Conservation (phyloP, 2,797 vertebrate genomes). For the Taenioides sp. region DNA sequence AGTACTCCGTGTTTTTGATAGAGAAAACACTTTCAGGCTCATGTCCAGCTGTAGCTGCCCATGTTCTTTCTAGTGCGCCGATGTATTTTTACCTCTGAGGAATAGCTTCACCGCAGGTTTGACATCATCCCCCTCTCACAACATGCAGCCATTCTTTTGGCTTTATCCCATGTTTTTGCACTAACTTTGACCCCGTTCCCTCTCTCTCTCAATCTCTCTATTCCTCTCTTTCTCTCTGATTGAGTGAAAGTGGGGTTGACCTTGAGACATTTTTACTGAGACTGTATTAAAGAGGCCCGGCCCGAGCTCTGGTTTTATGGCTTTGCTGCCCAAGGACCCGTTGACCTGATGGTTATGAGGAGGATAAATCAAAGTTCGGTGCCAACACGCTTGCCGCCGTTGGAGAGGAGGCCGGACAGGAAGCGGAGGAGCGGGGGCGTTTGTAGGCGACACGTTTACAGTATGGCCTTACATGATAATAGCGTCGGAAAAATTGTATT, state of each 20-base stretch:
- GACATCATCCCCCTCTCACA: constrained; percentile 38
- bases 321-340: constrained; percentile 67
- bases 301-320: constrained; percentile 68
- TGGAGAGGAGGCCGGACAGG: constrained; percentile 38
- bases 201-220: constrained; percentile 43
- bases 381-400: constrained; percentile 58
- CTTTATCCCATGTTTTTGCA: constrained; percentile 41
- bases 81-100: constrained; percentile 37
- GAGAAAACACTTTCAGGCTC: constrained; percentile 25
- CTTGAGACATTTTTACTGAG: constrained; percentile 75
- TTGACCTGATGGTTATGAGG: constrained; percentile 74
- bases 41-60: constrained; percentile 18
- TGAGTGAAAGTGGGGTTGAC: constrained; percentile 68
- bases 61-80: constrained; percentile 7
- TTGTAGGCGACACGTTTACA: constrained; percentile 11
- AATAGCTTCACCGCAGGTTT: constrained; percentile 33
- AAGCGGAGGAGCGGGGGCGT: not conserved
- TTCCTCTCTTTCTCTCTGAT: constrained; percentile 60
- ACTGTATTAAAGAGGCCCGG: constrained; percentile 75
- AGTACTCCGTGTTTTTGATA: constrained; percentile 10
- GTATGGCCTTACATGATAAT: constrained; percentile 7
- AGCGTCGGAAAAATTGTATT: not conserved
- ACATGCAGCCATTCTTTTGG: constrained; percentile 30
- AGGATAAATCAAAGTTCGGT: constrained; percentile 77
- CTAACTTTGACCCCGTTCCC: constrained; percentile 47